Evolutionary conservation across 2,113 vertebrate species (phyloP).

Genomic region (Pelobates fuscus): DNA sequence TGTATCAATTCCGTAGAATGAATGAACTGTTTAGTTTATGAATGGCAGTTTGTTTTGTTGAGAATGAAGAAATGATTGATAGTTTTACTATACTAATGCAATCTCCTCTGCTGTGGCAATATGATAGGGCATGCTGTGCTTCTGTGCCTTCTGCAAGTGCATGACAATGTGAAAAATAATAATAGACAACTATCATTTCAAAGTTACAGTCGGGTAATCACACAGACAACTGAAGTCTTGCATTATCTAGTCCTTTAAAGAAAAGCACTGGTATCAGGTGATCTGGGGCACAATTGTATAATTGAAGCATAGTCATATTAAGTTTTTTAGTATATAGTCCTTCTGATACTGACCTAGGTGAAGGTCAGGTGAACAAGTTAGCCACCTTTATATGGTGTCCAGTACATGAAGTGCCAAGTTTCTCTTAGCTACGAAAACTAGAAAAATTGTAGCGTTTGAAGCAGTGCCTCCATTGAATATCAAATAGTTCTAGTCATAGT

Average conservation of each 20-base stretch:
- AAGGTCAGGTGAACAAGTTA: too few species aligned
- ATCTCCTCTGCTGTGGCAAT: constrained; percentile 2
- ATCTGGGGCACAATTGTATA: too few species aligned
- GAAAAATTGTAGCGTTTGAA: too few species aligned
- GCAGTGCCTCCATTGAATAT: too few species aligned
- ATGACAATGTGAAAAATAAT: constrained; percentile 18
- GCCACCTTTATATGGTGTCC: too few species aligned
- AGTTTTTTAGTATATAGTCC: background rate
- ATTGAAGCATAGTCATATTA: background rate
- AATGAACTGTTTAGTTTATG: constrained; percentile 22
- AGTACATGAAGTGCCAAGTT: too few species aligned
- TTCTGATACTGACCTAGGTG: too few species aligned
- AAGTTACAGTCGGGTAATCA: background rate
- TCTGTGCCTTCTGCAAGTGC: constrained; percentile 9
- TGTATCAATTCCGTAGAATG: background rate
- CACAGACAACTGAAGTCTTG: background rate
- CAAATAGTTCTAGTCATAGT: too few species aligned
- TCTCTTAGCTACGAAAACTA: too few species aligned
- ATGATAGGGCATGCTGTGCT: constrained; percentile 9
- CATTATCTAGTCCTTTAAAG: background rate
- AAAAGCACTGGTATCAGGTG: too few species aligned
- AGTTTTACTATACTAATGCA: background rate
- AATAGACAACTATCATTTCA: background rate
- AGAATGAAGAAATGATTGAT: constrained; percentile 19
- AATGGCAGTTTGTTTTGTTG: constrained; percentile 5